Evolutionary conservation across 1,140 invertebrate genomes (phyloP), one percentile per base, ranked within the genome.

Genomic region (Anastatus disparis): DNA sequence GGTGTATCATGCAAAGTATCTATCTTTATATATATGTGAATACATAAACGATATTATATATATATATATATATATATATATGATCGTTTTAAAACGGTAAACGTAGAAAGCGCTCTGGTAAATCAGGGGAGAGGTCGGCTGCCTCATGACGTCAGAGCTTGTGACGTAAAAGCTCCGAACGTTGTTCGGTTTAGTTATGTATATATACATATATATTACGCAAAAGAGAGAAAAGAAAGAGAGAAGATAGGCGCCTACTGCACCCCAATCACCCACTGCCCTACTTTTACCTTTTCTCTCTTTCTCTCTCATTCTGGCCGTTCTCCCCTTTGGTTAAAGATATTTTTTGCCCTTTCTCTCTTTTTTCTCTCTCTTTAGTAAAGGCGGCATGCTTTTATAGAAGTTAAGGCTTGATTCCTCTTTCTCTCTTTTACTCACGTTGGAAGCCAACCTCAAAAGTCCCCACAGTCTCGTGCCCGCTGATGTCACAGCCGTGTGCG

Each of bases 251-350:
- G 61, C 27, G 62, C 40, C 66, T 44, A 65, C 74, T 75, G 74
- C 64, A 76, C 73, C 74, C 65, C 75, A 75, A 81, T 79, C 80
- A 80, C 80, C 79, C 78, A 81, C 77, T 82, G 79, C 71, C 80
- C 80, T 78, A 82, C 64, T 79, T 82, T 75, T 22, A n/a, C n/a
- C n/a, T n/a, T n/a, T n/a, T n/a, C n/a, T n/a, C n/a, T n/a, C n/a
- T n/a, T n/a, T n/a, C n/a, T n/a, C n/a, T n/a, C n/a, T n/a, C n/a
- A n/a, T n/a, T n/a, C n/a, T n/a, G n/a, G 20, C 29, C 56, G 22
- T 40, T 67, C 24, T 59, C 69, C 1, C 72, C 75, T 58, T 72
- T 69, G 40, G 53, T 29, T 66, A 46, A 65, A 73, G 62, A 71
- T 58, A 67, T 59, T 69, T 72, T 75, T 74, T 59, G 17, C 38